Evolutionary conservation across 2,113 vertebrate species (phyloP), one percentile per base, ranked within the genome.

Genomic region (Festucalex cinctus): DNA sequence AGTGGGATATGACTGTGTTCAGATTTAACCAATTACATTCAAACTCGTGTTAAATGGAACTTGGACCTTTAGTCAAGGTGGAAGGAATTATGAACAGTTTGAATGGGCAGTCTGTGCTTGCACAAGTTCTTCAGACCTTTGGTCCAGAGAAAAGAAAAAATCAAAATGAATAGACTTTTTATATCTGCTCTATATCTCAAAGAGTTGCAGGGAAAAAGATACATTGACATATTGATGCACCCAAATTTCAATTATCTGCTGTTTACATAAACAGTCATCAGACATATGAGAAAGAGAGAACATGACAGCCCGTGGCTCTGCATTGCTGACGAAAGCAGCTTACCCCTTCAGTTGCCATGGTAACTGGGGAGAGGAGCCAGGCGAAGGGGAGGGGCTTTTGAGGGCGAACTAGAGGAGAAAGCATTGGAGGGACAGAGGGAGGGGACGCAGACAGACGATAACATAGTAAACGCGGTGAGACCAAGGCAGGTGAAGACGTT

Each of bases 271-370:
- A 90, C 85, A 85, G 77, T 86, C 80, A 82, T 88, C 78, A 85
- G 87, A 84, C 71, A 70, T 73, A 64, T 69, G 63, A 80, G 72
- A 72, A 59, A 71, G 80, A 79, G 75, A 85, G 51, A 80, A 71
- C 78, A 43, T 91, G 94, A 90, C 91, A 86, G 92, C 73, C 92
- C 83, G 91, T 90, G 94, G 95, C 94, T 90, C 91, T 76, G 88
- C 93, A 89, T 80, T 87, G 91, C 92, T 94, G 93, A 94, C 94
- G 93, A 92, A 92, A 94, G 93, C 93, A 73, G 93, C 93, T 93
- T 85, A 93, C 81, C 89, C 87, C 88, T 92, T 87, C 91, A 88
- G 95, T 98, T 94, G 91, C 95, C 91, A 96, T 95, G 95, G 94
- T 83, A 93, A 97, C 92, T 88, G 64, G 89, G 88, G 76, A 84